Base-by-base conservation (phyloP, 2,797 vertebrate genomes). In the Alectoris magna region DNA sequence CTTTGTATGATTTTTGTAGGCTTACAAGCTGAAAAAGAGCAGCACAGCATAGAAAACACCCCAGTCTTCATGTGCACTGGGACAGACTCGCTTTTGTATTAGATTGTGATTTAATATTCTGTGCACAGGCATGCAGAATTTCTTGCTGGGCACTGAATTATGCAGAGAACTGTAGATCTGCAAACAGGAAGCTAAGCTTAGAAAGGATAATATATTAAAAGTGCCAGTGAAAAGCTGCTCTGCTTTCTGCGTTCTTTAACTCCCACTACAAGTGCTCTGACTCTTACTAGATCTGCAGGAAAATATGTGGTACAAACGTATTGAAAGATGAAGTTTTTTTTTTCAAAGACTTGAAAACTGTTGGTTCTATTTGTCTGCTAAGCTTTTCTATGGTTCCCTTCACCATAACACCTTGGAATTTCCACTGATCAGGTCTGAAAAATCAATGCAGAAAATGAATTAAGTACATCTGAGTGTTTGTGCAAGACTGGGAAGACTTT, bases 131-230 rank as follows among this genome's bases (percentile, higher is more conserved):
- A 89, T 67, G 88, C 81, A 95, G 87, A 94, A 94, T 83, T 96
- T 94, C 95, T 95, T 91, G 94, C 94, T 95, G 95, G 86, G 92
- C 88, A 83, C 89, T 93, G 95, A 96, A 92, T 89, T 96, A 94
- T 95, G 92, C 89, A 84, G 78, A 95, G 88, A 92, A 91, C 71
- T 88, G 92, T 90, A 90, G 89, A 86, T 73, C 76, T 94, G 92
- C 95, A 96, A 95, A 96, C 96, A 96, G 91, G 74, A 96, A 90
- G 58, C 91, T 88, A 58, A 80, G 82, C 93, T 95, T 93, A 93
- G 92, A 92, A 92, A 93, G 70, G 89, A 86, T 76, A 91, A 93
- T 74, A 55, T 86, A 95, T 95, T 93, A 71, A 92, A 93, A 91
- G 82, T 49, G 23, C 48, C 70, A 67, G 56, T 77, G 55, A 89